These are phyloP conservation scores for Drosophila quinaria DNA, from an alignment of 2,888 invertebrate genomes.

Conservation along the genomic window DNA sequence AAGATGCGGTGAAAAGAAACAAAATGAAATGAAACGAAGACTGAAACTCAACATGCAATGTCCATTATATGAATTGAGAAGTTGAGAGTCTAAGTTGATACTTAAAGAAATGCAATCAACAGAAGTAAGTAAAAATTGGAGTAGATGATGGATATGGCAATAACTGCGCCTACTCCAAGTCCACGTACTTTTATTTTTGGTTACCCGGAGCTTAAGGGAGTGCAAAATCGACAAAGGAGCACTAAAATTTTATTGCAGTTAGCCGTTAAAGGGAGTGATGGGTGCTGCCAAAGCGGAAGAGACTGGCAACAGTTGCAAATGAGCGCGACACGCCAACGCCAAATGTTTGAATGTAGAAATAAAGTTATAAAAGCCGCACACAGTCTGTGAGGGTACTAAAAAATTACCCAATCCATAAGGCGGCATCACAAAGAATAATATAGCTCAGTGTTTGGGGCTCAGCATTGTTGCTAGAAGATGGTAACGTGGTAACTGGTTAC, in stretches of 20 bases:
- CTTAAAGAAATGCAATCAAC: conserved; percentile 77
- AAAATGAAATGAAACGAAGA: conserved; percentile 27
- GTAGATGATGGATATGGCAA: conserved; percentile 36
- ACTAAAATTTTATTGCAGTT: conserved; percentile 74
- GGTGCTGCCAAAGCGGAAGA: conserved; percentile 7
- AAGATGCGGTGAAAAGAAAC: neutral
- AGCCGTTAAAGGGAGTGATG: conserved; percentile 3
- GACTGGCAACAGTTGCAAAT: conserved; percentile 66
- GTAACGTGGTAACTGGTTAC: conserved; percentile 19
- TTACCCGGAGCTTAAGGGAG: conserved; percentile 52
- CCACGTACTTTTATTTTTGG: conserved; percentile 29
- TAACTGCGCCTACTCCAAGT: conserved; percentile 33
- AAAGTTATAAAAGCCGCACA: conserved; percentile 73
- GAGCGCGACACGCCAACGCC: conserved; percentile 68
- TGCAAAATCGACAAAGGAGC: conserved; percentile 73
- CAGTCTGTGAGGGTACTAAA: conserved; percentile 60
- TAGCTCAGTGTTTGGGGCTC: conserved; percentile 7
- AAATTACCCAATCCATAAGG: conserved; percentile 37
- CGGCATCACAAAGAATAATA: conserved; percentile 61
- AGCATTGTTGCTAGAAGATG: conserved; percentile 31
- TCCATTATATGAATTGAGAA: conserved; percentile 62
- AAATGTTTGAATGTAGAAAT: conserved; percentile 53
- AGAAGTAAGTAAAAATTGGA: conserved; percentile 66
- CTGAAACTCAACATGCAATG: conserved; percentile 69
- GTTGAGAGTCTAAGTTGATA: conserved; percentile 51